Evolutionary conservation across 2,888 invertebrate species (phyloP), one percentile per base, ranked within the genome.

Genomic region (Chouioia cunea): DNA sequence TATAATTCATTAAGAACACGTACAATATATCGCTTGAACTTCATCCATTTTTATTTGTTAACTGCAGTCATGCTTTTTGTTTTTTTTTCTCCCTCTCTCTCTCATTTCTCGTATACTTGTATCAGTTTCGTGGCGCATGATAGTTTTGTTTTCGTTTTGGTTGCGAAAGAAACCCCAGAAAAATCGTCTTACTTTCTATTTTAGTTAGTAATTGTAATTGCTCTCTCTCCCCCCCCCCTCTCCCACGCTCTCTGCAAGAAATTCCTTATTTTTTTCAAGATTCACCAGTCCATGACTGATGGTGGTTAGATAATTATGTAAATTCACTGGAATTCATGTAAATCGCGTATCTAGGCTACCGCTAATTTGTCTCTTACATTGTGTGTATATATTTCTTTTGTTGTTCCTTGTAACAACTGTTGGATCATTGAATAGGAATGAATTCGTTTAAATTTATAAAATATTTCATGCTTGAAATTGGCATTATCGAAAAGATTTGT

Each of bases 181-280:
- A 59, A 62, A 18, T 65, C 62, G 46, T 68, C 6, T 60, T 69
- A 68, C 57, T 65, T 69, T 68, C 52, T 65, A 65, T 65, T 69
- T 66, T 58, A 63, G 66, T 73, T 70, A 69, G 65, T 70, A 66
- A 54, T 59, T 62, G 69, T 63, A 63, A 63, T 66, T 62, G 44
- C 58, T 23, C 53, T 14, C 47, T 53, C 12, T 22, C 59, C 43
- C 53, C n/a, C 47, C 59, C 12, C 36, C 59, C 8, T n/a, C 57
- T 22, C 14, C 18, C 22, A 10, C 10, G 36, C 6, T 36, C 36
- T 36, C 36, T 36, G 48, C 52, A 60, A 50, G 6, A n/a, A 50
- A 23, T 48, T 68, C 60, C 50, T 18, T 57, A 46, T 54, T 16
- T 44, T 56, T 54, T 46, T 43, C 47, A 58, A 63, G n/a, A 53